A percentile compares a stretch with the other conserved stretches of the same genome.
These are phyloP conservation scores for Cyprinodon tularosa DNA, from an alignment of 2,113 vertebrate species.

Conservation along the genomic window DNA sequence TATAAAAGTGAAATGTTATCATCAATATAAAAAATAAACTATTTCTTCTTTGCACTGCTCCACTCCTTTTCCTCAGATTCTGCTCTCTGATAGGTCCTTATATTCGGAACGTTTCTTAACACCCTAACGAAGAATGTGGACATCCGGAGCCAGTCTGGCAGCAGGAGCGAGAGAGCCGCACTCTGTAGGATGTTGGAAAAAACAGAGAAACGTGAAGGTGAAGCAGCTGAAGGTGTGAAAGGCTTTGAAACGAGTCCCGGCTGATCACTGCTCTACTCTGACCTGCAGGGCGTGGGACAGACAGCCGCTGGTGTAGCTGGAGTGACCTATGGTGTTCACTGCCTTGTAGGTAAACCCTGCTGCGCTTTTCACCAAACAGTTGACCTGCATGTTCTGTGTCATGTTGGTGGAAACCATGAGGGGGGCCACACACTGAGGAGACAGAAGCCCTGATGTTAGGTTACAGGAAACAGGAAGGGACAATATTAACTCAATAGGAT, in stretches of 20 bases:
- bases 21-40: neutral
- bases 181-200: constrained; percentile 47
- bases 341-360: constrained; percentile 71
- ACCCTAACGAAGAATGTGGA: constrained; percentile 58
- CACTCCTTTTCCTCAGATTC: neutral
- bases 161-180: constrained; percentile 46
- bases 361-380: constrained; percentile 61
- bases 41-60: constrained; percentile 38
- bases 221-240: neutral
- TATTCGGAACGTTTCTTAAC: neutral
- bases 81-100: too few relatives aligned
- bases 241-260: too few relatives aligned
- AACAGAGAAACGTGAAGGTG: neutral
- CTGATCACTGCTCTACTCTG: constrained; percentile 7
- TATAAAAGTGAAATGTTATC: neutral
- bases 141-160: constrained; percentile 72
- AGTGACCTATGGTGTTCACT: constrained; percentile 81
- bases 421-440: constrained; percentile 77
- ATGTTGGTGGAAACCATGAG: constrained; percentile 79
- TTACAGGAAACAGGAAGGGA: neutral
- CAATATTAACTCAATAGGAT: neutral
- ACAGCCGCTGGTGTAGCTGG: constrained; percentile 77
- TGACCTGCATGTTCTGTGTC: constrained; percentile 42
- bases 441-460: neutral
- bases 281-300: constrained; percentile 81